Conservation (phyloP, 2,888 invertebrate genomes). For the Lottia scabra region DNA sequence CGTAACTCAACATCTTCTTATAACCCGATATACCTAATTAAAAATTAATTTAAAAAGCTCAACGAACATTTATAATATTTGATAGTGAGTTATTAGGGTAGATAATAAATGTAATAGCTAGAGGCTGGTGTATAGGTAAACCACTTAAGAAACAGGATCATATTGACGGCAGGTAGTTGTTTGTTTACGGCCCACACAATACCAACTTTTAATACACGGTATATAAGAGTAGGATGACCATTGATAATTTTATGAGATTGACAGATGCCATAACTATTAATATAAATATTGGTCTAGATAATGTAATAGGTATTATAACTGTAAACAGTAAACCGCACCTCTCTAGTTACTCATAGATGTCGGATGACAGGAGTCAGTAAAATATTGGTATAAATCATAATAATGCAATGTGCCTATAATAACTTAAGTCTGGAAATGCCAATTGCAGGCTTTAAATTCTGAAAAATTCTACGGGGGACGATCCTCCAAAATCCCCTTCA, state of each 20-base stretch:
- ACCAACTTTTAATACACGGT: neutral
- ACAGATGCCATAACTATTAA: neutral
- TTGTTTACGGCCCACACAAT: neutral
- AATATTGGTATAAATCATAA: too few relatives aligned
- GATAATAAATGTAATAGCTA: conserved; percentile 1
- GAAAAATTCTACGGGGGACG: too few relatives aligned
- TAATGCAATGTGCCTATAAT: too few relatives aligned
- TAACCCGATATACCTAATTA: neutral
- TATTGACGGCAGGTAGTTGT: neutral
- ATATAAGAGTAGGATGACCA: neutral
- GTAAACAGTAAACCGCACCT: too few relatives aligned
- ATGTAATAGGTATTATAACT: neutral
- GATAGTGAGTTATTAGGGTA: neutral
- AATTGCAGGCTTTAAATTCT: too few relatives aligned
- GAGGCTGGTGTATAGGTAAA: conserved; percentile 1
- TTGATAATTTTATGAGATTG: neutral
- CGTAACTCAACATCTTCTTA: too few relatives aligned
- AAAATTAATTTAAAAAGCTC: conserved; percentile 3
- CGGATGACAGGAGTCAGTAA: too few relatives aligned
- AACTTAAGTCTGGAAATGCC: too few relatives aligned
- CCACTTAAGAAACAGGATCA: neutral
- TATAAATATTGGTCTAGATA: neutral
- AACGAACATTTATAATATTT: neutral
- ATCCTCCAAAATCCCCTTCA: too few relatives aligned
- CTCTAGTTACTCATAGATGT: too few relatives aligned